Evolutionary conservation across 2,888 invertebrate species (phyloP).

Genomic region (Eupithecia dodoneata): DNA sequence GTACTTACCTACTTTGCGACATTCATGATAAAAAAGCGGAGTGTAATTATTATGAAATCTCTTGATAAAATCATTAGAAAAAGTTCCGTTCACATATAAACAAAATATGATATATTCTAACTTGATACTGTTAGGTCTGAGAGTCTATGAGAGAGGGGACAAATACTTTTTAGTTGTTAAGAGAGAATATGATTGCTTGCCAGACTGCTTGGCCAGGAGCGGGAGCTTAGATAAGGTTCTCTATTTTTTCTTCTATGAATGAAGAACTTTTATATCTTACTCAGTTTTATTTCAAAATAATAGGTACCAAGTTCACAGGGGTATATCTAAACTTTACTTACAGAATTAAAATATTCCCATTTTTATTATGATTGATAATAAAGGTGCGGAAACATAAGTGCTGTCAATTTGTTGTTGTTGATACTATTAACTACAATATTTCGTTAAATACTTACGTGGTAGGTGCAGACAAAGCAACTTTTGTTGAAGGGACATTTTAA

Average conservation of each 20-base stretch:
- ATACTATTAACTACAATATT: not conserved
- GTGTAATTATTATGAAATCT: not conserved
- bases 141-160: not conserved
- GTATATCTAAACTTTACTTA: no score
- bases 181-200: not conserved
- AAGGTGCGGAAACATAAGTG: no score
- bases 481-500: no score
- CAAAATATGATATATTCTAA: not conserved
- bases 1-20: slow-evolving; percentile 20
- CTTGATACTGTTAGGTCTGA: not conserved
- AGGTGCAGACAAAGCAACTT: no score
- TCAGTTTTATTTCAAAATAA: not conserved
- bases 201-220: not conserved
- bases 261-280: no score
- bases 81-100: no score
- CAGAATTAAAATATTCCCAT: no score
- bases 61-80: not conserved
- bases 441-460: not conserved
- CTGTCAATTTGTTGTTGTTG: no score
- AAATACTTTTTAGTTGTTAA: not conserved
- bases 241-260: no score
- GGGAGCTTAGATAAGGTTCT: not conserved
- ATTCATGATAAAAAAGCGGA: not conserved
- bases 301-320: no score
- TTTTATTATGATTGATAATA: no score